A percentile compares a stretch with the other conserved stretches of the same genome.
These are phyloP conservation scores for Drosophila flavopinicola DNA, from an alignment of 2,888 invertebrate genomes.

Conservation along the genomic window DNA sequence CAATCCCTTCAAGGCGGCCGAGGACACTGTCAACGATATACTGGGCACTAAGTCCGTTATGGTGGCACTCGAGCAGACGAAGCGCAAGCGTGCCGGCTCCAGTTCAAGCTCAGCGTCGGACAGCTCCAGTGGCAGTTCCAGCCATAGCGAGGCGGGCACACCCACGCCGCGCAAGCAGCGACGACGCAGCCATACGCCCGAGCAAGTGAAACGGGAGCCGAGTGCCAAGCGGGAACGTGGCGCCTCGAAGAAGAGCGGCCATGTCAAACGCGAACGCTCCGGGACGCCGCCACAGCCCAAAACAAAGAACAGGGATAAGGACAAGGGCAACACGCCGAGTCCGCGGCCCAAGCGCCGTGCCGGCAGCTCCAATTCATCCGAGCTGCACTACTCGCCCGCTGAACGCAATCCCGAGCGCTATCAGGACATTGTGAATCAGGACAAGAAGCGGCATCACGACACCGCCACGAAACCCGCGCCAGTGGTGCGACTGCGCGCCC, in stretches of 20 bases:
- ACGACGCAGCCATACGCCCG: conserved; percentile 52
- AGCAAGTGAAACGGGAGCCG: conserved; percentile 39
- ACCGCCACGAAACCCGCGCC: conserved; percentile 78
- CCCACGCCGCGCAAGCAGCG: conserved; percentile 51
- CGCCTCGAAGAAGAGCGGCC: conserved; percentile 17
- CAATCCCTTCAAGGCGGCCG: conserved; percentile 76
- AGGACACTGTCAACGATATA: conserved; percentile 69
- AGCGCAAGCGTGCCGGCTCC: conserved; percentile 51
- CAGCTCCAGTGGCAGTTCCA: conserved; percentile 41
- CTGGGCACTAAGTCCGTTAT: conserved; percentile 68
- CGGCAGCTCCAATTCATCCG: conserved; percentile 77
- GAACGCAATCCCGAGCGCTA: conserved; percentile 89
- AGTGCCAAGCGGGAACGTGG: conserved; percentile 39
- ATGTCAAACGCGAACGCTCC: conserved; percentile 40
- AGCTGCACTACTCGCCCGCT: conserved; percentile 89
- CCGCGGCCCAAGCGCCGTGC: conserved; percentile 52
- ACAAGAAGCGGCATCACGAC: conserved; percentile 49
- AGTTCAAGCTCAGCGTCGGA: conserved; percentile 56
- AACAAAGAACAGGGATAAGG: conserved; percentile 27
- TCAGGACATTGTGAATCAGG: conserved; percentile 85
- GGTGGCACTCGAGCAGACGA: conserved; percentile 63
- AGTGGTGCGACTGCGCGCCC: conserved; percentile 86
- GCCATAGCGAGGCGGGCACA: conserved; percentile 47
- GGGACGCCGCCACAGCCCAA: conserved; percentile 56
- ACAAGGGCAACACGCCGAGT: conserved; percentile 51